Percentiles rank a stretch among this genome's conserved stretches.
Conservation (phyloP, 2,113 vertebrate genomes). For the Vicugna pacos region DNA sequence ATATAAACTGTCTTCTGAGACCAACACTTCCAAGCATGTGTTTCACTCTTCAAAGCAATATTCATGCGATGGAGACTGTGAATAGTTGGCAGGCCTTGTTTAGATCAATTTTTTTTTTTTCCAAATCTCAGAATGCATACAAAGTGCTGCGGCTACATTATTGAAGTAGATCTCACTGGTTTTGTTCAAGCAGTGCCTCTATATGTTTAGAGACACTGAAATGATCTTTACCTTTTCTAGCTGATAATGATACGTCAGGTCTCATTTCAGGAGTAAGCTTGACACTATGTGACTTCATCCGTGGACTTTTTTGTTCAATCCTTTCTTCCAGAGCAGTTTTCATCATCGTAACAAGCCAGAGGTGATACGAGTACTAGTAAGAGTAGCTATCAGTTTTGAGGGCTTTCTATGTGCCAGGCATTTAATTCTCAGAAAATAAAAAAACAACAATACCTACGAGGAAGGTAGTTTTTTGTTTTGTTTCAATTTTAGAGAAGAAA, state of each 20-base stretch:
- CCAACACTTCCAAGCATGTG: neutral
- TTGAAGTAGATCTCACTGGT: slow-evolving; percentile 2
- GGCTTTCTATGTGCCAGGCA: neutral
- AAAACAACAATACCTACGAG: neutral
- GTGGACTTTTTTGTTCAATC: neutral
- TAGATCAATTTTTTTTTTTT: neutral
- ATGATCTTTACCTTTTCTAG: slow-evolving; percentile 23
- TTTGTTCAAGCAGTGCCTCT: neutral
- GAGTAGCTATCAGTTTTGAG: neutral
- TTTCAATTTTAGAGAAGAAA: neutral
- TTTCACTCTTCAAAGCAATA: slow-evolving; percentile 47
- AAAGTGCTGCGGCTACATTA: neutral
- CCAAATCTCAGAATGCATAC: neutral
- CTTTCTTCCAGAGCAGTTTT: neutral
- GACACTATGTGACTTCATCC: neutral
- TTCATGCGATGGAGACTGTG: neutral
- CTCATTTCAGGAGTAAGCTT: slow-evolving; percentile 11
- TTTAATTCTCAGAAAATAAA: slow-evolving; percentile 18
- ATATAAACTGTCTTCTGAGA: slow-evolving; percentile 29
- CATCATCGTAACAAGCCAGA: neutral
- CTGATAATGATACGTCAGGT: neutral
- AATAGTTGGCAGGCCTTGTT: slow-evolving; percentile 14
- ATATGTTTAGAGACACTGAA: slow-evolving; percentile 32
- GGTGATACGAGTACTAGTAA: neutral
- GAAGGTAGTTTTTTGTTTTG: neutral